Conservation (phyloP, 2,888 invertebrate genomes). For the Meteorus colon region DNA sequence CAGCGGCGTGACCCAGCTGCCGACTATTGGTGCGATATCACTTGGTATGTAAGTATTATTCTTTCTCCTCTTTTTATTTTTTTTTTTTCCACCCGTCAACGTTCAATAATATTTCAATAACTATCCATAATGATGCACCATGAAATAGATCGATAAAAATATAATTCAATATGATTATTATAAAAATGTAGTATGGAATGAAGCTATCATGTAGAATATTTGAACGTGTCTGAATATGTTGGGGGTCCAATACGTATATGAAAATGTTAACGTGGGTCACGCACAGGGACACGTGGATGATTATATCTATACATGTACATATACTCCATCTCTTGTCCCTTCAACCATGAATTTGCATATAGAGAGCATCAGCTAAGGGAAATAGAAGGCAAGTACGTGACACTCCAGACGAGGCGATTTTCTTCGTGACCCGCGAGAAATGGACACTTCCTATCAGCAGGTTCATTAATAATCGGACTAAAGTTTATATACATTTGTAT, state of each 20-base stretch:
- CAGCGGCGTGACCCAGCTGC: conserved; percentile 69
- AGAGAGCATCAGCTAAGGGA: conserved; percentile 73
- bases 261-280: conserved; percentile 24
- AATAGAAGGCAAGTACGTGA: conserved; percentile 72
- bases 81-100: neutral
- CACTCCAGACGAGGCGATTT: conserved; percentile 59
- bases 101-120: neutral
- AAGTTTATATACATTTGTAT: conserved; percentile 36
- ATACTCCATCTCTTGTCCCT: conserved; percentile 48
- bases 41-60: neutral
- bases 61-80: neutral
- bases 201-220: neutral
- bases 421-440: conserved; percentile 61
- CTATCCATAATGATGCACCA: neutral
- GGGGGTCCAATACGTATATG: conserved; percentile 21
- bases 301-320: conserved; percentile 34
- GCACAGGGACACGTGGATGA: conserved; percentile 30
- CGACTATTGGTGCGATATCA: conserved; percentile 33
- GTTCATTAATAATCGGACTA: conserved; percentile 69
- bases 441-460: conserved; percentile 70
- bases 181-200: neutral
- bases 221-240: neutral
- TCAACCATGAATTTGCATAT: conserved; percentile 69
- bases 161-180: neutral
- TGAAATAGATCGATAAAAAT: neutral